These are phyloP conservation scores for Sarcophaga bullata DNA, from an alignment of 1,140 invertebrate genomes.

Conservation along the genomic window DNA sequence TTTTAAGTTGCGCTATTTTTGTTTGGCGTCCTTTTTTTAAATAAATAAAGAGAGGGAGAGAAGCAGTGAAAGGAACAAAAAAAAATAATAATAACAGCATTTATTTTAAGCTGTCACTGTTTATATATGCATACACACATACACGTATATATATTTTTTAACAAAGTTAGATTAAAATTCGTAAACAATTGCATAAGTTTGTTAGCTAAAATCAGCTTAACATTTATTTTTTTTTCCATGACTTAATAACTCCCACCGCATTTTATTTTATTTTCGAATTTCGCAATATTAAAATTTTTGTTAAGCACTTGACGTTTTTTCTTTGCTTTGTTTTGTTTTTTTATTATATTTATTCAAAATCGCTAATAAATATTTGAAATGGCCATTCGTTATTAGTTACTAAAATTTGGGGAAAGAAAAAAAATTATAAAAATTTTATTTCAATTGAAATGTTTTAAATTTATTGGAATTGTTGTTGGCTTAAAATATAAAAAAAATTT, in stretches of 20 bases:
- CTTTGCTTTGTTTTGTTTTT: not conserved
- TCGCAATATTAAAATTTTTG: constrained; percentile 13
- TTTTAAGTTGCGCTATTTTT: not conserved
- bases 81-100: not conserved
- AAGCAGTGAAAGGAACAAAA: not conserved
- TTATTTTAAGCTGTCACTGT: not conserved
- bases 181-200: constrained; percentile 22
- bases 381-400: too few species aligned
- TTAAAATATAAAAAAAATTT: too few species aligned
- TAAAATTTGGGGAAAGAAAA: too few species aligned
- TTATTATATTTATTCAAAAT: not conserved
- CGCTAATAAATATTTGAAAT: too few species aligned
- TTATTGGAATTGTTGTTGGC: too few species aligned
- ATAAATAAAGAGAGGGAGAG: not conserved
- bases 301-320: not conserved
- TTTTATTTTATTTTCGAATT: not conserved
- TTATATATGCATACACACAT: not conserved
- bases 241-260: not conserved
- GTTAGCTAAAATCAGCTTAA: constrained; percentile 3
- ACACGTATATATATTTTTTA: not conserved
- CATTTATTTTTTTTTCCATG: not conserved
- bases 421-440: too few species aligned
- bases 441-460: too few species aligned
- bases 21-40: not conserved
- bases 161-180: constrained; percentile 16